Conservation (phyloP, 2,888 invertebrate species). For the Cantharis rustica region DNA sequence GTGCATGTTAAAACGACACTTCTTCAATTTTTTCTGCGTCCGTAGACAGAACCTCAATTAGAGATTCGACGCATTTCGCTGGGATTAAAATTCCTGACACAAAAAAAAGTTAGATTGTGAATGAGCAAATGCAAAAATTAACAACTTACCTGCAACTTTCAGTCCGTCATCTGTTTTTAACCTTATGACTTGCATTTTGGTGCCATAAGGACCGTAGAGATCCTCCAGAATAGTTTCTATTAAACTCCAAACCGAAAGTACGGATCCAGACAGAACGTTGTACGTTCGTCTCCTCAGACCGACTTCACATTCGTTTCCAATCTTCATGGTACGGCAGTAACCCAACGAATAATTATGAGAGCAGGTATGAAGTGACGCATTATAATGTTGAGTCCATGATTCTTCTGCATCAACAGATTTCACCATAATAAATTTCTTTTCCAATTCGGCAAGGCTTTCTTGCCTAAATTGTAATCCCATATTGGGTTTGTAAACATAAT, state of each 20-base stretch:
- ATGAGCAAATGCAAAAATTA: background rate
- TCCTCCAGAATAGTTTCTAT: constrained; percentile 87
- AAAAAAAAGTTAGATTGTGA: background rate
- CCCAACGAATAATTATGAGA: constrained; percentile 94
- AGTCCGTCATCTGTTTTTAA: constrained; percentile 84
- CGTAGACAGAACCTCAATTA: constrained; percentile 76
- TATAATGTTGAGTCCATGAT: constrained; percentile 90
- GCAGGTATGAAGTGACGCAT: constrained; percentile 82
- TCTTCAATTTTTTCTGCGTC: constrained; percentile 84
- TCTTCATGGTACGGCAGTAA: constrained; percentile 78
- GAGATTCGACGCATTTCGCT: constrained; percentile 81
- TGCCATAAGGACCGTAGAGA: constrained; percentile 76
- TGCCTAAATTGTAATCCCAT: constrained; percentile 86
- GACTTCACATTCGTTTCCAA: constrained; percentile 87
- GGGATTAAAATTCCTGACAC: constrained; percentile 81
- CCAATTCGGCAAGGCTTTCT: constrained; percentile 86
- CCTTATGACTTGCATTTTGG: constrained; percentile 98
- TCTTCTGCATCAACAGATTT: constrained; percentile 76
- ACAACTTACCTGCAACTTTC: constrained; percentile 84
- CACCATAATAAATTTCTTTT: constrained; percentile 87
- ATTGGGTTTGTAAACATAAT: constrained; percentile 84
- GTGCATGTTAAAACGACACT: constrained; percentile 63
- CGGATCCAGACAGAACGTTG: constrained; percentile 95
- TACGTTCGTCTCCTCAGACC: constrained; percentile 90
- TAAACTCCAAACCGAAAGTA: constrained; percentile 95